Conservation (phyloP, 1,140 invertebrate genomes). For the Megalonaias nervosa region DNA sequence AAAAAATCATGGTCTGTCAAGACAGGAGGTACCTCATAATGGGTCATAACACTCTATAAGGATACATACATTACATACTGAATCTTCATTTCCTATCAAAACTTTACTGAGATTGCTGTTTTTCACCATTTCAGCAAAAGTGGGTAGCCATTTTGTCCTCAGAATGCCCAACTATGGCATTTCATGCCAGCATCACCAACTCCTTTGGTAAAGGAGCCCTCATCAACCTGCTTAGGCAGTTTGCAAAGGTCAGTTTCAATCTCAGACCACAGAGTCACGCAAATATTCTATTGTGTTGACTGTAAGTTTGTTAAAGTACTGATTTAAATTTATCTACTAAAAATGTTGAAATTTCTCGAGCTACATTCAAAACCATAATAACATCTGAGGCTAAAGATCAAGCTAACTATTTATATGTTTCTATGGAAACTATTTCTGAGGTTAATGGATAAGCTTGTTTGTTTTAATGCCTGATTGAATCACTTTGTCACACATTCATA, state of each 20-base stretch:
- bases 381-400: background rate
- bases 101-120: too few relatives aligned
- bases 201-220: constrained; percentile 99
- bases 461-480: too few relatives aligned
- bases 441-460: too few relatives aligned
- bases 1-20: too few relatives aligned
- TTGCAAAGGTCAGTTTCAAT: constrained; percentile 82
- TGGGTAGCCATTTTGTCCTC: constrained; percentile 95
- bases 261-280: too few relatives aligned
- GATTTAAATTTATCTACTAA: background rate
- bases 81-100: background rate
- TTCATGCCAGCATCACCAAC: constrained; percentile 98
- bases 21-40: too few relatives aligned
- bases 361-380: background rate
- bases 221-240: constrained; percentile 96
- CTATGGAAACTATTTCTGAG: background rate
- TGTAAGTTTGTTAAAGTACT: background rate
- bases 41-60: background rate
- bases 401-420: background rate
- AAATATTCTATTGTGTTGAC: background rate
- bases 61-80: background rate
- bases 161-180: constrained; percentile 98
- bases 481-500: too few relatives aligned
- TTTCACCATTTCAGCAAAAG: constrained; percentile 70
- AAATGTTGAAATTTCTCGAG: background rate